phyloP scores from a whole-genome alignment of 2,888 invertebrate species.

The Oxytorus armatus region DNA sequence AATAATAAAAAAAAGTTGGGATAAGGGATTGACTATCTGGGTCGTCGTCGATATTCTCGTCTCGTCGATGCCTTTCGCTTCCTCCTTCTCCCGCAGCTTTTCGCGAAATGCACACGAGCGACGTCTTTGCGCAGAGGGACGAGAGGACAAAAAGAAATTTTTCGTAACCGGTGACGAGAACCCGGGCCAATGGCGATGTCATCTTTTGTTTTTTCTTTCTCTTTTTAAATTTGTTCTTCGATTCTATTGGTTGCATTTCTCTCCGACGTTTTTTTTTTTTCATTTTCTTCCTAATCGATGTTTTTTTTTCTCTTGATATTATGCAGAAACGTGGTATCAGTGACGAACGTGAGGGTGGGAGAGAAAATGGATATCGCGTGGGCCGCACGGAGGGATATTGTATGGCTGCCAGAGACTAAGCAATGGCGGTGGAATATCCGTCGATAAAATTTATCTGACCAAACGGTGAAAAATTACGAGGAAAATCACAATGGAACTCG shows the following conservation, averaged over 20 bases:
- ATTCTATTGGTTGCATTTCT: constrained; percentile 4
- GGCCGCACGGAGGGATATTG: background rate
- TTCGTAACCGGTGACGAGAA: constrained; percentile 5
- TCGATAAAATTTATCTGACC: constrained; percentile 62
- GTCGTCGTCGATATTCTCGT: constrained; percentile 69
- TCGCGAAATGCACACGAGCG: constrained; percentile 37
- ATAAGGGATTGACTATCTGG: constrained; percentile 37
- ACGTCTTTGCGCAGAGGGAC: background rate
- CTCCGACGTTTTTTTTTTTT: constrained; percentile 16
- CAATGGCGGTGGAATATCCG: constrained; percentile 19
- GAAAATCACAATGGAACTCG: constrained; percentile 35
- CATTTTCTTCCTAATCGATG: background rate
- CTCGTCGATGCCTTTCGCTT: constrained; percentile 53
- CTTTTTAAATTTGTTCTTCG: constrained; percentile 28
- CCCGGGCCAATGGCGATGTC: constrained; percentile 38
- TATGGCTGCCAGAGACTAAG: background rate
- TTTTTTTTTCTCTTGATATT: constrained; percentile 38
- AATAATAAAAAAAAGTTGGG: constrained; percentile 56
- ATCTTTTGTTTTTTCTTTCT: constrained; percentile 21
- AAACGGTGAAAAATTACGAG: constrained; percentile 55
- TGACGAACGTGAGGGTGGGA: constrained; percentile 16
- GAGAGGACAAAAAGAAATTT: constrained; percentile 27
- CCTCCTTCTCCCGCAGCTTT: constrained; percentile 29
- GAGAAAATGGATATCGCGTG: constrained; percentile 19
- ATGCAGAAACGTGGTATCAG: constrained; percentile 30